Percentiles rank a stretch among this genome's conserved stretches.
Conservation (phyloP, 1,140 invertebrate genomes). For the Orussus abietinus region DNA sequence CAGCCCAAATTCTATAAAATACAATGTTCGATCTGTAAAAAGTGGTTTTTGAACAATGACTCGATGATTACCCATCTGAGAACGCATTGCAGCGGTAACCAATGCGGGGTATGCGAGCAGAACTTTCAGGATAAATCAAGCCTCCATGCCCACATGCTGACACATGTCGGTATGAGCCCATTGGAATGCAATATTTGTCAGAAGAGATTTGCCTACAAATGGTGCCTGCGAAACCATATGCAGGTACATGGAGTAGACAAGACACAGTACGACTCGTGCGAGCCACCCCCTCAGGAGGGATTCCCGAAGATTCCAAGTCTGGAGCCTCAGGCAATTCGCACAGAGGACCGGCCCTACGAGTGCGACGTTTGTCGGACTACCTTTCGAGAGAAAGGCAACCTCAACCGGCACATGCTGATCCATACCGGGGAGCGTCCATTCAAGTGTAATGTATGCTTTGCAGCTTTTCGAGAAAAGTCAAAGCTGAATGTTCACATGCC, state of each 20-base stretch:
- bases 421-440: slow-evolving; percentile 52
- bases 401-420: slow-evolving; percentile 49
- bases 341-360: slow-evolving; percentile 43
- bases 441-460: slow-evolving; percentile 52
- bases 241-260: slow-evolving; percentile 63
- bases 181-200: slow-evolving; percentile 55
- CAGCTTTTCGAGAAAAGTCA: slow-evolving; percentile 53
- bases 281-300: too few relatives aligned
- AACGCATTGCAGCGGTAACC: slow-evolving; percentile 37
- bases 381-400: slow-evolving; percentile 53
- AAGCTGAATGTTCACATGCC: slow-evolving; percentile 64
- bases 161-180: slow-evolving; percentile 55
- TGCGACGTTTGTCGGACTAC: slow-evolving; percentile 55
- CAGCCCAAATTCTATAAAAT: slow-evolving; percentile 48
- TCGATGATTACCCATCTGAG: slow-evolving; percentile 47
- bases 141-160: slow-evolving; percentile 52
- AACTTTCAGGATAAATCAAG: slow-evolving; percentile 52
- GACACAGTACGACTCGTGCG: too few relatives aligned
- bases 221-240: slow-evolving; percentile 64
- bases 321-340: too few relatives aligned
- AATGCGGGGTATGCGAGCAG: slow-evolving; percentile 49
- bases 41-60: slow-evolving; percentile 51
- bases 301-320: too few relatives aligned
- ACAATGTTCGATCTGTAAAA: slow-evolving; percentile 47
- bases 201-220: slow-evolving; percentile 56